Percentiles rank a stretch among this genome's conserved stretches.
These are phyloP conservation scores for Linepithema humile DNA, from an alignment of 1,140 invertebrate species.

Conservation along the genomic window DNA sequence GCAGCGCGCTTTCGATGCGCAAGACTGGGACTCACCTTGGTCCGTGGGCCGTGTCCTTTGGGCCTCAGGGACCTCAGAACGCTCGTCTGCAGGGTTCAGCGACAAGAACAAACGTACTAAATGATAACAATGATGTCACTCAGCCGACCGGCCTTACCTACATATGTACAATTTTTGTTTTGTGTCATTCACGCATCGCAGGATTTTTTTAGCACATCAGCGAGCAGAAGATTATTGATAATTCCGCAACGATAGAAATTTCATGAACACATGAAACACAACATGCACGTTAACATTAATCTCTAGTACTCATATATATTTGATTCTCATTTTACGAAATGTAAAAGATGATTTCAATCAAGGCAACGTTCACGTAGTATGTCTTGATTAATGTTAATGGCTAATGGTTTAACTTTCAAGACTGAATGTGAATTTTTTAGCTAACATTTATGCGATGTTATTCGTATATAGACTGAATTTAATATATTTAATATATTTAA, in stretches of 20 bases:
- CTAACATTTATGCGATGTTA: too few species aligned
- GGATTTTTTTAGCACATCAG: slow-evolving; percentile 61
- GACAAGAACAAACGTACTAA: slow-evolving; percentile 93
- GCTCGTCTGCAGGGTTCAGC: slow-evolving; percentile 88
- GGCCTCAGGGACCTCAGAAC: slow-evolving; percentile 83
- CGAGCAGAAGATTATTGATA: slow-evolving; percentile 33
- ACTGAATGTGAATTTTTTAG: too few species aligned
- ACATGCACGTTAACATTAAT: not conserved
- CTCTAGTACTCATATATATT: not conserved
- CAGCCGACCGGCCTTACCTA: slow-evolving; percentile 74
- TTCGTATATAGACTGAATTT: too few species aligned
- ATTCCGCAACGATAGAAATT: not conserved
- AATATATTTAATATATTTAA: too few species aligned
- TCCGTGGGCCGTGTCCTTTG: slow-evolving; percentile 81
- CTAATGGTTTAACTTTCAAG: too few species aligned
- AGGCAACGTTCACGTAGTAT: too few species aligned
- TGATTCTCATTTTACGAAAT: not conserved
- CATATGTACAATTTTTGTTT: slow-evolving; percentile 70
- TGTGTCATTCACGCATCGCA: slow-evolving; percentile 70
- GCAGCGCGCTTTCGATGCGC: slow-evolving; percentile 26
- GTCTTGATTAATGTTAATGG: too few species aligned
- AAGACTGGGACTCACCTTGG: slow-evolving; percentile 74
- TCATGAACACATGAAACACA: not conserved
- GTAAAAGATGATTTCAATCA: too few species aligned
- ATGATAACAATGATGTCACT: slow-evolving; percentile 85